Evolutionary conservation across 2,113 vertebrate genomes (phyloP), one percentile per base, ranked within the genome.

Genomic region (Bos javanicus): DNA sequence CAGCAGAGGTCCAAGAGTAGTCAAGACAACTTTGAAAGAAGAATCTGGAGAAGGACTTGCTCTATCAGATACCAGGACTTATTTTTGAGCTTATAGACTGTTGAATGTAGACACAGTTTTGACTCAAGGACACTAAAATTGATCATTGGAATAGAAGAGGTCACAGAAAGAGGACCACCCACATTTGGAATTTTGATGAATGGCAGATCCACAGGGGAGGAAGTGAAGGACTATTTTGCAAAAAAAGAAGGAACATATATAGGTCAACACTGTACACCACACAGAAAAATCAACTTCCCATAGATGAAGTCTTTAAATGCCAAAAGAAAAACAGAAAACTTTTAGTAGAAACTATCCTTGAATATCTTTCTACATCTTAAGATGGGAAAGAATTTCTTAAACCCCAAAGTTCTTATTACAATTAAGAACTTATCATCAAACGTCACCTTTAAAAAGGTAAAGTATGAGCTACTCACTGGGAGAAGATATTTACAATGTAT

Each of bases 341-440:
- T 67, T 60, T 52, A 36, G 28, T 52, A 36, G 64, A 67, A 89
- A 67, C 33, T 78, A 7, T 13, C 84, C 21, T 19, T 28, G 57
- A 89, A 19, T 67, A 43, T 60, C 62, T 14, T 74, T 36, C 82
- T 74, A 74, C 67, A 74, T 74, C 46, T 80, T 64, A 91, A 33
- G 15, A 39, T 43, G 64, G 48, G 19, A n/a, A 82, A 97, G 25
- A 23, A 64, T 64, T 60, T 95, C 78, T 88, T 89, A 54, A 92
- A 48, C 52, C 43, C 39, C 59, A 15, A 85, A 48, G 9, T 46
- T 71, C 43, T 82, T 71, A 39, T 39, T 39, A 59, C 10, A 88
- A 16, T 39, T 54, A 92, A 88, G 76, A 87, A 83, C 50, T 36
- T 76, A 30, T 1, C 7, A 83, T 76, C 54, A 52, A 85, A 21